These are phyloP conservation scores for Drosophila bipectinata DNA, from an alignment of 1,140 invertebrate genomes.

Conservation along the genomic window DNA sequence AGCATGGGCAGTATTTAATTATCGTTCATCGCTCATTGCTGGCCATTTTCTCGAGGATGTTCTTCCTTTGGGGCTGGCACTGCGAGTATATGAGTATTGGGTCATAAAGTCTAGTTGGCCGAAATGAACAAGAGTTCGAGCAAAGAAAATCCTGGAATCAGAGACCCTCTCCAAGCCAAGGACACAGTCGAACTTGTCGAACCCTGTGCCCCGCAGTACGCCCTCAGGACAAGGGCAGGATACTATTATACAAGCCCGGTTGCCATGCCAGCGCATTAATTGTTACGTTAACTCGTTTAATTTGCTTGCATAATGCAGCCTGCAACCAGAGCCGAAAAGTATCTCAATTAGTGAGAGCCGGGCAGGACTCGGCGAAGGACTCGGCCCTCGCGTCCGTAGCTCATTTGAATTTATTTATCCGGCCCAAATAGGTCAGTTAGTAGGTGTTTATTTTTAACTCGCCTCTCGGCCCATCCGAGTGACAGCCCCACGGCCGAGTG, in stretches of 20 bases:
- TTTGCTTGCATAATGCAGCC: conserved; percentile 49
- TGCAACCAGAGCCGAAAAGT: conserved; percentile 39
- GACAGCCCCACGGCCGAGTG: conserved; percentile 16
- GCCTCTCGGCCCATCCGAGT: conserved; percentile 19
- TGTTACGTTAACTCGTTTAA: conserved; percentile 70
- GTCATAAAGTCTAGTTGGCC: background rate
- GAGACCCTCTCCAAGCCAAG: background rate
- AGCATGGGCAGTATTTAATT: conserved; percentile 62
- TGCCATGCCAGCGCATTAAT: conserved; percentile 64
- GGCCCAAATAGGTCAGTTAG: conserved; percentile 51
- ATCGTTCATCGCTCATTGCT: conserved; percentile 60
- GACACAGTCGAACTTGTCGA: background rate
- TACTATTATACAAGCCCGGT: conserved; percentile 57
- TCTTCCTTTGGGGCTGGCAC: conserved; percentile 16
- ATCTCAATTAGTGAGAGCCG: conserved; percentile 58
- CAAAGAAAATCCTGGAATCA: background rate
- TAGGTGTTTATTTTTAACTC: conserved; percentile 22
- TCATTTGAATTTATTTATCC: conserved; percentile 10
- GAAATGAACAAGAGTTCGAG: background rate
- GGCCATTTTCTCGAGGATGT: conserved; percentile 23
- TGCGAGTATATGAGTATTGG: background rate
- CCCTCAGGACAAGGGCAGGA: conserved; percentile 18
- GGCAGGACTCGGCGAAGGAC: background rate
- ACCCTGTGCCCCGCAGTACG: background rate
- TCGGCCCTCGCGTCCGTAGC: conserved; percentile 19